Evolutionary conservation across 1,140 invertebrate genomes (phyloP), one percentile per base, ranked within the genome.

Genomic region (Dryas iulia): DNA sequence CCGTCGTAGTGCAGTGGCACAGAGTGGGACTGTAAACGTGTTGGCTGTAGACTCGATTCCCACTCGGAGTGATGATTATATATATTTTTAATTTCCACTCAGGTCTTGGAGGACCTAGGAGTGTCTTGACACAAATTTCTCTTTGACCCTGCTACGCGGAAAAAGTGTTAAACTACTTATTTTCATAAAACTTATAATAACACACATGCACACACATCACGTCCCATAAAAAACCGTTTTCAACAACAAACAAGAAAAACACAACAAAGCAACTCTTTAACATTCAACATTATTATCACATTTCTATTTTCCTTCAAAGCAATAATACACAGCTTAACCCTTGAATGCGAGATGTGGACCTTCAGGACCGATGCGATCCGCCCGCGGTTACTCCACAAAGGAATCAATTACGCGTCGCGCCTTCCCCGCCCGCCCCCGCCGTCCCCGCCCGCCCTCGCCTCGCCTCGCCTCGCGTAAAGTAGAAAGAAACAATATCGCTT

Each of bases 401-500:
- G 83, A 85, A 85, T 83, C 83, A 85, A 84, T 87, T 87, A 83
- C 69, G 62, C 59, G 57, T 57, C 64, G 72, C 73, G 74, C 66
- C 53, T 64, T 57, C 53, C 28, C 26, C 33, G 24, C 57, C 39
- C 39, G 74, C 66, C 53, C 61, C 57, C 53, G 23, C 26, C 33
- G 24, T 56, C 39, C 39, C n/a, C n/a, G n/a, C 23, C n/a, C 25
- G 39, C 39, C 25, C 47, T 24, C 60, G 60, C 5, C 25, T 25
- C 57, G 47, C 61, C 35, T 10, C 12, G 4, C 30, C 30, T 12
- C 59, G 63, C 71, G 68, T 73, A 73, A 77, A 74, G 74, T 76
- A 77, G 72, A 79, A 81, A 78, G 78, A 81, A 83, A 86, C 83
- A 81, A 79, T 84, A 82, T 81, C 76, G 78, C 77, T 74, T 77